Evolutionary conservation across 92 coral and sea anemone genomes (phyloP).

Genomic region (Bergia sp.): DNA sequence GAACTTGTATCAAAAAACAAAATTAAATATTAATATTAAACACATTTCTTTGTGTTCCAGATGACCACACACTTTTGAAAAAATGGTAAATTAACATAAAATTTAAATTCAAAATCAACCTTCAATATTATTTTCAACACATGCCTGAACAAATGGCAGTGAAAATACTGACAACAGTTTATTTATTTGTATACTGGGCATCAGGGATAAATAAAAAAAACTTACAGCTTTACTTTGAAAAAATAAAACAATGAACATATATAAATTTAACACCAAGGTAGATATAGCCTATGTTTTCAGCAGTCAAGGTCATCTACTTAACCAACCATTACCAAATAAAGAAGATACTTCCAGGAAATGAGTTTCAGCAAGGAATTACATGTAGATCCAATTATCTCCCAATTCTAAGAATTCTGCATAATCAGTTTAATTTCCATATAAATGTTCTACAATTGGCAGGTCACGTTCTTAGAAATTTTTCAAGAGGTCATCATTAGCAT

Average conservation of each 20-base stretch:
- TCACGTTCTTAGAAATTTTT: neutral
- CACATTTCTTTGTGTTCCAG: neutral
- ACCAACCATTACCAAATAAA: neutral
- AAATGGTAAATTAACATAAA: neutral
- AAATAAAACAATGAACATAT: neutral
- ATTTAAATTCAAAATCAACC: neutral
- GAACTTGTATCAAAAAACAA: neutral
- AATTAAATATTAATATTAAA: neutral
- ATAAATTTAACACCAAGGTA: neutral
- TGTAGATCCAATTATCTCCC: neutral
- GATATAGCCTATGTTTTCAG: neutral
- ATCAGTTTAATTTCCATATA: conserved; percentile 18
- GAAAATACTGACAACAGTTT: too few relatives aligned
- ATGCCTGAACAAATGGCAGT: neutral
- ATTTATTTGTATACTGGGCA: too few relatives aligned
- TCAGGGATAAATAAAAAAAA: too few relatives aligned
- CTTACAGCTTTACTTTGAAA: too few relatives aligned
- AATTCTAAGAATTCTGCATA: conserved; percentile 28
- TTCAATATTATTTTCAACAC: too few relatives aligned
- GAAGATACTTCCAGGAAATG: conserved; percentile 23
- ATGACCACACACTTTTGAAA: neutral
- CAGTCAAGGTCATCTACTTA: conserved; percentile 13
- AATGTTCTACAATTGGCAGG: conserved; percentile 15
- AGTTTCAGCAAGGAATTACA: conserved; percentile 24
- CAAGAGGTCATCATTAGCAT: neutral